Percentiles rank a stretch among this genome's conserved stretches.
phyloP scores from a whole-genome alignment of 2,113 vertebrate species.

The Motacilla tschutschensis region DNA sequence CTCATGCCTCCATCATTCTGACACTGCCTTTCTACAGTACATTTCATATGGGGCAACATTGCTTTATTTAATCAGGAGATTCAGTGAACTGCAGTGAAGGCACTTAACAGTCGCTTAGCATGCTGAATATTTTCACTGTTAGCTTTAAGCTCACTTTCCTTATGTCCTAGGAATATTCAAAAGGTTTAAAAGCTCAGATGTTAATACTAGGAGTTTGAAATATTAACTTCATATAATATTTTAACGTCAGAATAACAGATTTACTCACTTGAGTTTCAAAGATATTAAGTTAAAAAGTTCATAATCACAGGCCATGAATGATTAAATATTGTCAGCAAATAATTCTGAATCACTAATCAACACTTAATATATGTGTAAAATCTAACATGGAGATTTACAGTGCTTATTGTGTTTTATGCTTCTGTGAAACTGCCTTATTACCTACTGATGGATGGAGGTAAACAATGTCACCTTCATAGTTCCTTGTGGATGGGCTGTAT shows the following conservation, averaged over 20 bases:
- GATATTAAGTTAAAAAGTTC: neutral
- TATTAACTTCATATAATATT: neutral
- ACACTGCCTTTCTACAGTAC: neutral
- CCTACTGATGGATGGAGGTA: neutral
- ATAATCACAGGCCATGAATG: neutral
- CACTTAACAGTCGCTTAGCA: neutral
- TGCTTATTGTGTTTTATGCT: neutral
- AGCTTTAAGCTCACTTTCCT: neutral
- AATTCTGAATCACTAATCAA: neutral
- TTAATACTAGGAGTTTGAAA: neutral
- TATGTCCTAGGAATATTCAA: neutral
- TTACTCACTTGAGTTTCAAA: neutral
- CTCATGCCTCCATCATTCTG: neutral
- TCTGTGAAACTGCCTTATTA: neutral
- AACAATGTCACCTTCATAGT: constrained; percentile 12
- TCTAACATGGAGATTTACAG: neutral
- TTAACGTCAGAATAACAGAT: neutral
- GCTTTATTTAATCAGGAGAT: neutral
- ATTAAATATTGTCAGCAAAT: neutral
- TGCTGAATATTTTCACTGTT: neutral
- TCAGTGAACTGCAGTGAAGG: neutral
- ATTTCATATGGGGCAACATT: neutral
- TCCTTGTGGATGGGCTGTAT: neutral
- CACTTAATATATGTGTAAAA: neutral
- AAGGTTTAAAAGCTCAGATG: neutral